Evolutionary conservation across 2,888 invertebrate genomes (phyloP).

Genomic region (Pheosia gnoma): DNA sequence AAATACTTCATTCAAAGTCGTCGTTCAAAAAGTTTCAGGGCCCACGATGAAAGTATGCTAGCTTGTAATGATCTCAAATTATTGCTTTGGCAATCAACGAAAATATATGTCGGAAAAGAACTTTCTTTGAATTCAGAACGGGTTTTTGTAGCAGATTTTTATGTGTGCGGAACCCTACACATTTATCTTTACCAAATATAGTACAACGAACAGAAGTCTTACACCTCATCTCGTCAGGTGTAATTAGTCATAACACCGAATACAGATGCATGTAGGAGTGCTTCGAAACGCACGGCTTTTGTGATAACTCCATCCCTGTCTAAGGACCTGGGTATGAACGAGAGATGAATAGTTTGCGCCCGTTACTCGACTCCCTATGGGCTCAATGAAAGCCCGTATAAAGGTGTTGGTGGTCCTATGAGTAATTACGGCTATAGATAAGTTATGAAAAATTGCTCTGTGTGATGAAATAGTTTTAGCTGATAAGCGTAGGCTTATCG

Average conservation of each 20-base stretch:
- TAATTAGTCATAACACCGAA: slow-evolving; percentile 52
- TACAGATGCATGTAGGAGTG: slow-evolving; percentile 44
- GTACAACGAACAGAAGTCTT: slow-evolving; percentile 22
- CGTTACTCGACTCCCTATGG: slow-evolving; percentile 36
- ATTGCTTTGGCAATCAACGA: too few relatives aligned
- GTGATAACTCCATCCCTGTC: slow-evolving; percentile 32
- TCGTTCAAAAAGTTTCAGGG: too few relatives aligned
- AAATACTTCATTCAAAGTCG: too few relatives aligned
- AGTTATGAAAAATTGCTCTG: slow-evolving; percentile 13
- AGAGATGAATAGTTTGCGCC: slow-evolving; percentile 45
- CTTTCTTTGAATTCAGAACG: too few relatives aligned
- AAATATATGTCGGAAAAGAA: too few relatives aligned
- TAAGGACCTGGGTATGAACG: slow-evolving; percentile 19
- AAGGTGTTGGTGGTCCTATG: slow-evolving; percentile 32
- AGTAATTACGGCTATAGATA: slow-evolving; percentile 17
- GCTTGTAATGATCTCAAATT: too few relatives aligned
- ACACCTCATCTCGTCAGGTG: slow-evolving; percentile 41
- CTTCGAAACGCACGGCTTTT: slow-evolving; percentile 22
- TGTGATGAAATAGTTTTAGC: slow-evolving; percentile 5
- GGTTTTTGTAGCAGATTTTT: not conserved
- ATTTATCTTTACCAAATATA: slow-evolving; percentile 28
- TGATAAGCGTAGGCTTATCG: not conserved
- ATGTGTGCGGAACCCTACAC: slow-evolving; percentile 15
- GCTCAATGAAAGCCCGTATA: slow-evolving; percentile 44
- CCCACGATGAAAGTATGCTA: too few relatives aligned